Evolutionary conservation across 2,113 vertebrate species (phyloP), one percentile per base, ranked within the genome.

Genomic region (Phalacrocorax pelagicus): DNA sequence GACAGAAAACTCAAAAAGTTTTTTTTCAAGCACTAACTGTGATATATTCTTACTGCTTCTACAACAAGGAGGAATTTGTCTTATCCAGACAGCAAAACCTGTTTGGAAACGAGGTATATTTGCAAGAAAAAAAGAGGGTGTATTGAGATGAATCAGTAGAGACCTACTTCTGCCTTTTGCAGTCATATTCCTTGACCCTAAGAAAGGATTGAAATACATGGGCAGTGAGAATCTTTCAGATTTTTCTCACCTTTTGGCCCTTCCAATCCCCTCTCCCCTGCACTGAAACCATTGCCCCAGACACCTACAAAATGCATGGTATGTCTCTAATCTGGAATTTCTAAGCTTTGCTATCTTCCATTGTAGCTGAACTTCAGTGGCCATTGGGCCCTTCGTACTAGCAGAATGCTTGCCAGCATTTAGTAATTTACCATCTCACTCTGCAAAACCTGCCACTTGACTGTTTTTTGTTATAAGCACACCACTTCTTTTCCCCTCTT

Each of bases 311-410:
- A 54, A 66, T 1, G 1, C 3, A 3, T 6, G 15, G 5, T 21
- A 10, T 6, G 51, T 7, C 20, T 30, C 24, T 15, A 55, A 0
- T 2, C 7, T 26, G 8, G 27, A 36, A 44, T 77, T 23, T 49
- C 38, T 16, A 23, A 58, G 7, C 62, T 70, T 58, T 36, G 40
- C 5, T 9, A 0, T 19, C 20, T 63, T 54, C 32, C 22, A 24
- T 10, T 74, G 12, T 5, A 71, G 47, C 13, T 36, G 22, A 75
- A 8, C 16, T 51, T 38, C 5, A 40, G 61, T 30, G 36, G 21
- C 24, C 21, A 7, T 12, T 0, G 0, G n/a, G n/a, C 10, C 22
- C 7, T 22, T 9, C 0, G 2, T 32, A 63, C 19, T 7, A 11
- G 32, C 23, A 59, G 47, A 88, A 13, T 6, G 34, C 1, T 29